Base-by-base conservation (phyloP, 2,797 vertebrate species). In the Lagorchestes hirsutus region DNA sequence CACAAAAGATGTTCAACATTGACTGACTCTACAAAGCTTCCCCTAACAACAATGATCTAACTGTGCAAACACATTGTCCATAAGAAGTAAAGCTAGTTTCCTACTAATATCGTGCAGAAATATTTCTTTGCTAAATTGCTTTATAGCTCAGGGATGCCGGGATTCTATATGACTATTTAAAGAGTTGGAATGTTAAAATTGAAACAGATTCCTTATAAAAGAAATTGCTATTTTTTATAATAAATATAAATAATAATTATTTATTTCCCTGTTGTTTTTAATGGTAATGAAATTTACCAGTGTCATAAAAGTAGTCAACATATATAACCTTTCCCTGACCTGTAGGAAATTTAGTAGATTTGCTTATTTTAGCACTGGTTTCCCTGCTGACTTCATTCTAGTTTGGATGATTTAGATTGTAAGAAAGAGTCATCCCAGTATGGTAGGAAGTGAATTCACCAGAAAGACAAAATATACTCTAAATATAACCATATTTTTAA, bases 81-180 rank as follows among this genome's bases (percentile, higher is more conserved):
- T 1, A 92, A 95, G 91, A 94, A 95, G 8, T 2, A 93, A 55
- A 94, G 67, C 92, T 34, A 0, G 92, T 0, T 90, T 28, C 94
- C 93, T 46, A 56, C 92, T 94, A 92, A 4, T 10, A 55, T 34
- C 57, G 62, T 0, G 57, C 91, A 87, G 40, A 1, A 3, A 1
- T 0, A 0, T 0, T 34, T 55, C 92, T 92, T 92, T 93, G 93
- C 0, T 0, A 40, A 90, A 82, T 0, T 0, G 56, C 94, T 90
- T 0, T 0, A 90, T 24, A 3, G 29, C 0, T 0, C 12, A 0
- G 54, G 62, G 67, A 54, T 40, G 34, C 54, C 55, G 50, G n/a
- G 0, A 54, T 91, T 91, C 52, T 91, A 55, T 34, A 34, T 22
- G 8, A 0, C 2, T 40, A 31, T 54, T 55, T 50, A 0, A 11